Base-by-base conservation (phyloP, 2,113 vertebrate species). In the Lampris incognitus region DNA sequence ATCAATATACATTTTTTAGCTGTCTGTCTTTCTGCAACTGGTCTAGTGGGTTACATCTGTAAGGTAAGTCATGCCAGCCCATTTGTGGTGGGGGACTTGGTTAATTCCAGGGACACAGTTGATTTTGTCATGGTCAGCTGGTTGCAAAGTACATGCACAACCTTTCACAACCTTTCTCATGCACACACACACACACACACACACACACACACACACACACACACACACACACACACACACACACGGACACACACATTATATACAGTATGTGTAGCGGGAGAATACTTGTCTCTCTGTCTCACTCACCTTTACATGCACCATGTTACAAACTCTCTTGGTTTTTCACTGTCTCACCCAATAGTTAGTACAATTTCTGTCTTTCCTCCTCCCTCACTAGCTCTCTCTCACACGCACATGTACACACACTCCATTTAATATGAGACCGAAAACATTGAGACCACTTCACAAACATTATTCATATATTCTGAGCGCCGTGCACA, bases 11-110 rank as follows among this genome's bases (percentile, higher is more conserved):
- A 24, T 24, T 24, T 24, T 24, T 24, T 24, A 24, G 24, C 44
- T 46, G 44, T 2, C 44, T 46, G 44, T 46, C 44, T 46, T 4
- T 46, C 44, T 7, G 4, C 44, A n/a, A 38, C 48, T 61, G 50
- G 79, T 74, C 48, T 8, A 40, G 10, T 56, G 38, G 55, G 79
- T 87, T 88, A 24, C 24, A 24, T 24, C 24, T 24, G 24, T 24
- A 24, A 24, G 24, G 24, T 24, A 74, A 65, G 72, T 78, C 59
- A 63, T 69, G 74, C 58, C 66, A 63, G 13, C 61, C 2, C 44
- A 68, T n/a, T 38, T 66, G 67, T 4, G 57, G 63, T 70, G 44
- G 55, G 54, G 77, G 70, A 64, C 51, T 74, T 63, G 74, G 6
- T 50, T 44, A 68, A 24, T 24, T 24, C 24, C 24, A 74, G 63